Base-by-base conservation (phyloP, 2,888 invertebrate species). In the Tubiluchus corallicola region DNA sequence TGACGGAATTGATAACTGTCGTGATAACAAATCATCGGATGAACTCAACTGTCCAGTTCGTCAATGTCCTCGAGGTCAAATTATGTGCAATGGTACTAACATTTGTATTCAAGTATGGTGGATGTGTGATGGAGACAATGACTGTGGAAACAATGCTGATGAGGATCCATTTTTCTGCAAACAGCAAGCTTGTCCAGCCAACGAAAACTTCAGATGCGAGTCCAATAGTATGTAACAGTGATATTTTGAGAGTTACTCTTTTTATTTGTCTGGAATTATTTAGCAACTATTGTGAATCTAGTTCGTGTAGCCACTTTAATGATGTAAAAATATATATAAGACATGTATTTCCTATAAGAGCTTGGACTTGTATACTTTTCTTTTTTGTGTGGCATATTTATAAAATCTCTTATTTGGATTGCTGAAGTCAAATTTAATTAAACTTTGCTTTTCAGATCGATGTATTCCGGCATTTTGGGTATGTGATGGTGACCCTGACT, bases 1-100 rank as follows among this genome's bases (percentile, higher is more conserved):
- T 57, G 87, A 88, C 60, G 87, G 88, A 1, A 78, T 87, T 4
- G 87, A 88, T 55, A 87, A 90, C 55, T 90, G 88, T 61, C 88
- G 88, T 58, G 88, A 90, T 56, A 84, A 84, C 56, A 71, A 77
- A 16, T 87, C 87, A 0, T 83, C 85, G 0, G 90, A 90, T 55
- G 88, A 90, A 63, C 29, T 29, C 9, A n/a, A 29, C 29, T 29
- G 29, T n/a, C 29, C 29, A n/a, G 9, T 9, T 9, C 29, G 29
- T n/a, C 9, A 9, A n/a, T 29, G 29, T n/a, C 29, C 29, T 9
- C 29, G 29, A 9, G 29, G 29, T n/a, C 29, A 29, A n/a, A n/a
- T 29, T 3, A 13, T 15, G 17, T 21, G 55, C 55, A 1, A 57
- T 59, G 42, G 59, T 59, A 3, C 58, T 60, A 1, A 58, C 59